Percentiles rank a stretch among this genome's conserved stretches.
These are phyloP conservation scores for Sebastes trivittatus DNA, from an alignment of 2,797 vertebrate genomes.

Conservation along the genomic window DNA sequence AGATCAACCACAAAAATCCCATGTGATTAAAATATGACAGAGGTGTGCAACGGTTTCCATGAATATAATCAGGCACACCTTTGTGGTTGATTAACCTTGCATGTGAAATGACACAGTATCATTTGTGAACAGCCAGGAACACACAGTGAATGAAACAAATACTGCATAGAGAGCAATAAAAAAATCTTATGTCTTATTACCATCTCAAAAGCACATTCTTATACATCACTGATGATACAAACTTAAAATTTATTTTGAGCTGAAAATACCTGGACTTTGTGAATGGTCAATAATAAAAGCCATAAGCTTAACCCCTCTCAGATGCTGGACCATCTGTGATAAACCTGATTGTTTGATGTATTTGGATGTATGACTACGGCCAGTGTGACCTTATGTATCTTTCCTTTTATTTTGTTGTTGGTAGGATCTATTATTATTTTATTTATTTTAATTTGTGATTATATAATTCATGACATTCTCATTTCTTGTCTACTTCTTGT, in stretches of 20 bases:
- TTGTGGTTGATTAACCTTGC: background rate
- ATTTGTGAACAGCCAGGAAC: background rate
- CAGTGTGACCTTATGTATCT: too few relatives aligned
- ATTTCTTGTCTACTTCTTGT: too few relatives aligned
- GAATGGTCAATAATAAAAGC: too few relatives aligned
- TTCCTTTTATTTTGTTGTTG: too few relatives aligned
- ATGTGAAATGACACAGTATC: background rate
- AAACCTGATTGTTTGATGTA: too few relatives aligned
- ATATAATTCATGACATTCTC: too few relatives aligned
- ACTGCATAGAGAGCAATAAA: background rate
- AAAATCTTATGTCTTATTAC: background rate
- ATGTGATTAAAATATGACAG: constrained; percentile 10
- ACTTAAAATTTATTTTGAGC: background rate
- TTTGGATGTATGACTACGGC: too few relatives aligned
- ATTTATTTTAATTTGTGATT: too few relatives aligned
- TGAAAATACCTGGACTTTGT: too few relatives aligned
- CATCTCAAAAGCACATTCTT: background rate
- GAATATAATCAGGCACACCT: background rate
- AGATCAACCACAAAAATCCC: constrained; percentile 47
- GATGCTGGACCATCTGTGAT: too few relatives aligned
- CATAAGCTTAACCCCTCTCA: too few relatives aligned
- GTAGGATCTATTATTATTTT: too few relatives aligned
- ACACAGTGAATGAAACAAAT: background rate
- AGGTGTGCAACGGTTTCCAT: background rate
- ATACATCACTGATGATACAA: background rate